Evolutionary conservation across 2,797 vertebrate genomes (phyloP).

Genomic region (Buphagus erythrorhynchus): DNA sequence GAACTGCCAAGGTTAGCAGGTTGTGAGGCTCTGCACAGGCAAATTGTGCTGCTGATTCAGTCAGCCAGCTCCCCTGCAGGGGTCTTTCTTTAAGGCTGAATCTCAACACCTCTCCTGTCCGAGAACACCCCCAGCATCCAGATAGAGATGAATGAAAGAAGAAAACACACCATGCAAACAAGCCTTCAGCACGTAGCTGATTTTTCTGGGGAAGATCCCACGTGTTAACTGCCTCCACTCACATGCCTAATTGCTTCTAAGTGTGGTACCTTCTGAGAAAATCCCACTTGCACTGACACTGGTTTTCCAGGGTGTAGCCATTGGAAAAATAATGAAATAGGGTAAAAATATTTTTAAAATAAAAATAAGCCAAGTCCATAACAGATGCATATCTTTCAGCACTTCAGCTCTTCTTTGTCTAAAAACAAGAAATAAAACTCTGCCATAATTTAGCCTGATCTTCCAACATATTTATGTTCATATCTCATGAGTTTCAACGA

Average conservation of each 20-base stretch:
- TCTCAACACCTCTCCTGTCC: neutral
- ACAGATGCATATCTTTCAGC: neutral
- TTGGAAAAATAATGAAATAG: slow-evolving; percentile 7
- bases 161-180: neutral
- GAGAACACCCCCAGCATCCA: neutral
- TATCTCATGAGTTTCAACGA: neutral
- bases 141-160: neutral
- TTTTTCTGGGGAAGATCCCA: neutral
- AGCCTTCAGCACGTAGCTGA: neutral
- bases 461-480: neutral
- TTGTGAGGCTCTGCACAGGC: neutral
- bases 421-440: neutral
- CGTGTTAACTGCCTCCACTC: neutral
- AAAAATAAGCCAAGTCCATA: neutral
- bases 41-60: neutral
- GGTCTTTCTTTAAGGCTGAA: neutral
- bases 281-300: neutral
- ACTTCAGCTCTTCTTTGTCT: slow-evolving; percentile 24
- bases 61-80: neutral
- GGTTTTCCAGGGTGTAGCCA: neutral
- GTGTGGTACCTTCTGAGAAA: slow-evolving; percentile 7
- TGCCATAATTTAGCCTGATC: neutral
- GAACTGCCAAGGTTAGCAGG: neutral
- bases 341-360: neutral
- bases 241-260: neutral